phyloP scores from a whole-genome alignment of 1,140 invertebrate species.

The Psilanteris sp. region DNA sequence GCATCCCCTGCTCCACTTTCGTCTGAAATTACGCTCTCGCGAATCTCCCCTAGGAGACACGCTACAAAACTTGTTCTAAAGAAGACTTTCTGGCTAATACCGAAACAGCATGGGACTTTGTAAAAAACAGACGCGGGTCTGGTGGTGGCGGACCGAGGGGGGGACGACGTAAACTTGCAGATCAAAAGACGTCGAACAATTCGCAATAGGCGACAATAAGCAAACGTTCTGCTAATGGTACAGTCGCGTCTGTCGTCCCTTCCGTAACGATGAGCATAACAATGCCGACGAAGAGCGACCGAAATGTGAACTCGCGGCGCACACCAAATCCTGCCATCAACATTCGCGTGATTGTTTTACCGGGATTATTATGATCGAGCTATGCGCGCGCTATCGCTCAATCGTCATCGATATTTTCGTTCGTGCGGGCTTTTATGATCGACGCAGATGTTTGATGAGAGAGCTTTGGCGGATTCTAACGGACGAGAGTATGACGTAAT shows the following conservation, averaged over 20 bases:
- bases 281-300: conserved; percentile 7
- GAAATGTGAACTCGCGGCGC: conserved; percentile 5
- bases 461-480: background rate
- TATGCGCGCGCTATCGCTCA: background rate
- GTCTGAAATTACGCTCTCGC: conserved; percentile 59
- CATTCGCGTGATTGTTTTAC: conserved; percentile 31
- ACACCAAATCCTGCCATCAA: conserved; percentile 1
- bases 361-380: conserved; percentile 33
- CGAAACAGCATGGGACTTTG: conserved; percentile 38
- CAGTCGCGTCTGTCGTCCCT: conserved; percentile 28
- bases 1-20: conserved; percentile 50
- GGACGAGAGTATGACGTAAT: conserved; percentile 2
- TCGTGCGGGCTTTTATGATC: conserved; percentile 32
- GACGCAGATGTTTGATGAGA: conserved; percentile 18
- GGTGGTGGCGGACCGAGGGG: background rate
- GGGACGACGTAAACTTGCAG: conserved; percentile 34
- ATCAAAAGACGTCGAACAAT: conserved; percentile 61
- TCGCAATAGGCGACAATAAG: conserved; percentile 51
- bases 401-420: conserved; percentile 52
- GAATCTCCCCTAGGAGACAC: conserved; percentile 45
- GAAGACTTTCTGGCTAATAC: conserved; percentile 53
- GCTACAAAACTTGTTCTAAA: conserved; percentile 54
- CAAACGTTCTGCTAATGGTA: conserved; percentile 40
- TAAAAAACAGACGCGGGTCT: conserved; percentile 28
- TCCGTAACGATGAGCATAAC: conserved; percentile 16